Conservation (phyloP, 2,888 invertebrate species). For the Ganaspis brasiliensis region DNA sequence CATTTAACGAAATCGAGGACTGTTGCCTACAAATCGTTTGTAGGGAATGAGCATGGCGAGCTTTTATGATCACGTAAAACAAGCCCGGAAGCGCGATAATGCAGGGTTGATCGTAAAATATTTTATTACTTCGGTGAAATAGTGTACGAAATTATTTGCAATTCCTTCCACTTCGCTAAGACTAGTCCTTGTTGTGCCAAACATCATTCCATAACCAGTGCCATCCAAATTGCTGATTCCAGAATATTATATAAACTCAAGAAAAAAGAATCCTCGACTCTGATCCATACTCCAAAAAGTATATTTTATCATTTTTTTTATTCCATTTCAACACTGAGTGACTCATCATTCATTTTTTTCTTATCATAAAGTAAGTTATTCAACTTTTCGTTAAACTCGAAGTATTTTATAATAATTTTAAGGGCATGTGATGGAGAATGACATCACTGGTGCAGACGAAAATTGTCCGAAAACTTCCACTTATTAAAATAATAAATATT, state of each 20-base stretch:
- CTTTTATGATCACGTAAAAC: slow-evolving; percentile 57
- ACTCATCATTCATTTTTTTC: no score
- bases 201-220: not conserved
- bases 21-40: slow-evolving; percentile 47
- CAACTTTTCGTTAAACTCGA: no score
- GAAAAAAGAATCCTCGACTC: not conserved
- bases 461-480: no score
- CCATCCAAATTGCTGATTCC: not conserved
- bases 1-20: slow-evolving; percentile 40
- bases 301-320: no score
- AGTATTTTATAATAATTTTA: no score
- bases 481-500: no score
- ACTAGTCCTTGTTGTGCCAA: slow-evolving; percentile 13
- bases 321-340: no score
- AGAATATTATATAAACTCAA: not conserved
- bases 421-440: no score
- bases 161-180: slow-evolving; percentile 26
- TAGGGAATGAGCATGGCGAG: slow-evolving; percentile 46
- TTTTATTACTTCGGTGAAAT: slow-evolving; percentile 52
- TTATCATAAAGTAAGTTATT: no score
- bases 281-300: no score
- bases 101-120: slow-evolving; percentile 53
- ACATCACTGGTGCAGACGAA: no score
- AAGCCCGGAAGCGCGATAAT: slow-evolving; percentile 54
- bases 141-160: slow-evolving; percentile 50